Evolutionary conservation across 2,888 invertebrate species (phyloP).

Genomic region (Sminthurinus aureus): DNA sequence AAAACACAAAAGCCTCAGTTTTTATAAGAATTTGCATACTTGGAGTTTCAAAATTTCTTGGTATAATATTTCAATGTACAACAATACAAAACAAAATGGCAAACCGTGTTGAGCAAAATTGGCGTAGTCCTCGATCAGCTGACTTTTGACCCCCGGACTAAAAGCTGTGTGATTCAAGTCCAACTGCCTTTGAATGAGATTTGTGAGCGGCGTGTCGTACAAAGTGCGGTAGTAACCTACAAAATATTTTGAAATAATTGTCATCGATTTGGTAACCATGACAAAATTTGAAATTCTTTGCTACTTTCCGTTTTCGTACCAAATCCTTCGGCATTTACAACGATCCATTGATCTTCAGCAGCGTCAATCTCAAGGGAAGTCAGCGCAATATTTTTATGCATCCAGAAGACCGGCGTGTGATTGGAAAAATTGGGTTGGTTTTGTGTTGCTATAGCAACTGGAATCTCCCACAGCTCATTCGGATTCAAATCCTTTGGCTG

Average conservation of each 20-base stretch:
- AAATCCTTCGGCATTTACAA: slow-evolving; percentile 44
- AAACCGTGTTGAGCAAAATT: slow-evolving; percentile 48
- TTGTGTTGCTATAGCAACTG: slow-evolving; percentile 40
- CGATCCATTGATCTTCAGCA: slow-evolving; percentile 32
- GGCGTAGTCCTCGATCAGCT: slow-evolving; percentile 56
- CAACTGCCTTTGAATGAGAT: slow-evolving; percentile 44
- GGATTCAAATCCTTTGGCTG: slow-evolving; percentile 9
- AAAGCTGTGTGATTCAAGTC: slow-evolving; percentile 40
- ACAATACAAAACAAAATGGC: background rate
- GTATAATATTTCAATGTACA: background rate
- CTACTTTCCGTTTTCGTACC: slow-evolving; percentile 25
- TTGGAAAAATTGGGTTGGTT: slow-evolving; percentile 25
- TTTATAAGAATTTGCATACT: too few species aligned
- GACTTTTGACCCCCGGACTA: slow-evolving; percentile 46
- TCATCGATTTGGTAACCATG: background rate
- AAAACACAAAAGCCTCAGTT: too few species aligned
- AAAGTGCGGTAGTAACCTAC: slow-evolving; percentile 44
- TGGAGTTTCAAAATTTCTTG: too few species aligned
- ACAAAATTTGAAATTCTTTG: slow-evolving; percentile 7
- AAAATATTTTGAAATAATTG: too few species aligned
- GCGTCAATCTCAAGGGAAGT: background rate
- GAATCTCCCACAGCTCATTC: slow-evolving; percentile 43
- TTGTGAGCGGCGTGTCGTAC: slow-evolving; percentile 43
- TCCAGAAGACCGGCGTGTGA: slow-evolving; percentile 41
- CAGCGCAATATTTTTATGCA: slow-evolving; percentile 28